Percentiles rank a stretch among this genome's conserved stretches.
phyloP scores from a whole-genome alignment of 1,140 invertebrate species.

The Drosophila nasuta region DNA sequence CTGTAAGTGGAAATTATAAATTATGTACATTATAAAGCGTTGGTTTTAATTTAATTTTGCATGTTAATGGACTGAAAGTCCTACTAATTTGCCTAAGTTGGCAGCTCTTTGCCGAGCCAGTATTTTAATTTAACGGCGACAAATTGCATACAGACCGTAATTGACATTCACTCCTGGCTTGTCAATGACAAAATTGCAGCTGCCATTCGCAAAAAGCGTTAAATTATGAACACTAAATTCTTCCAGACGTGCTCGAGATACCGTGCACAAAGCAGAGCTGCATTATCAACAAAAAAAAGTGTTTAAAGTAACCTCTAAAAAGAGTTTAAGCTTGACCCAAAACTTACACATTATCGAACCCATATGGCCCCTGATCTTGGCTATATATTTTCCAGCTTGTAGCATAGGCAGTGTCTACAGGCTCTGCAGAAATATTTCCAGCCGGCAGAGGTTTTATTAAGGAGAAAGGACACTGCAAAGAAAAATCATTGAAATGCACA shows the following conservation, averaged over 20 bases:
- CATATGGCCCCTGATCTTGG: constrained; percentile 78
- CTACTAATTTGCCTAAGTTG: too few relatives aligned
- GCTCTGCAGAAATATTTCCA: constrained; percentile 23
- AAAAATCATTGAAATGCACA: constrained; percentile 8
- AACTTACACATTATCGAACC: constrained; percentile 86
- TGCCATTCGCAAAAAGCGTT: constrained; percentile 85
- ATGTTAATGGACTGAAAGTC: too few relatives aligned
- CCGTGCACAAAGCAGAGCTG: constrained; percentile 75
- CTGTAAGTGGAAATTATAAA: constrained; percentile 18
- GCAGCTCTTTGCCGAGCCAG: too few relatives aligned
- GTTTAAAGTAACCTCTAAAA: too few relatives aligned
- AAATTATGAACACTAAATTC: constrained; percentile 91
- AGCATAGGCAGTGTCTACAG: constrained; percentile 69
- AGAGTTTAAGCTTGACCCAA: too few relatives aligned
- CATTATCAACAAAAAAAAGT: too few relatives aligned
- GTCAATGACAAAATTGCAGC: constrained; percentile 86
- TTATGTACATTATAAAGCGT: background rate
- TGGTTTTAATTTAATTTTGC: too few relatives aligned
- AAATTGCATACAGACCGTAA: constrained; percentile 87
- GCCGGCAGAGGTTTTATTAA: constrained; percentile 76
- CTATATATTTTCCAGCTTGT: constrained; percentile 83
- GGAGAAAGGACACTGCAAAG: constrained; percentile 85
- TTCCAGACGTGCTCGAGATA: constrained; percentile 88
- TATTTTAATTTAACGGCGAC: background rate
- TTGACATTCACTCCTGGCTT: constrained; percentile 90